Percentiles rank a stretch among this genome's conserved stretches.
Evolutionary conservation across 2,797 vertebrate genomes (phyloP).

Genomic region (Lagorchestes hirsutus): DNA sequence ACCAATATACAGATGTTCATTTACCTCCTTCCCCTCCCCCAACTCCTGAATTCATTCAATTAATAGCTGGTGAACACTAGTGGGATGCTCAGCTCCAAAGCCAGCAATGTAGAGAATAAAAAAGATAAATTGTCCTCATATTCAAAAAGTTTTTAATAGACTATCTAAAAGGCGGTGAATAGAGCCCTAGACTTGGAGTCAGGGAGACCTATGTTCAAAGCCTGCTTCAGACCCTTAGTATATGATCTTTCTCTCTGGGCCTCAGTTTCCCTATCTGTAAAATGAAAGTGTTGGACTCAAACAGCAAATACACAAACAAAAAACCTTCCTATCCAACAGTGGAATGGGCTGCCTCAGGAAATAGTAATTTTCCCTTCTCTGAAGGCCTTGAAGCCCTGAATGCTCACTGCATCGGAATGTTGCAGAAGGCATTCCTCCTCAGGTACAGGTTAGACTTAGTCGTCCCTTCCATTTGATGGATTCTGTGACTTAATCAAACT

Average conservation of each 20-base stretch:
- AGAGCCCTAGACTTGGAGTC: background rate
- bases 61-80: background rate
- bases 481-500: background rate
- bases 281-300: background rate
- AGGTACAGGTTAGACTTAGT: background rate
- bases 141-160: background rate
- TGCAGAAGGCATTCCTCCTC: background rate
- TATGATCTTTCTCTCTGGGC: background rate
- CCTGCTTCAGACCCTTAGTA: background rate
- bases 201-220: background rate
- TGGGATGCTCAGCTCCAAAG: background rate
- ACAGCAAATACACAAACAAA: background rate
- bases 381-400: background rate
- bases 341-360: background rate
- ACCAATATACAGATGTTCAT: background rate
- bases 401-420: background rate
- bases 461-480: background rate
- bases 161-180: background rate
- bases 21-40: background rate
- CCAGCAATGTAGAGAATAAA: background rate
- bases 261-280: background rate
- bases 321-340: background rate
- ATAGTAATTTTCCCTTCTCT: background rate
- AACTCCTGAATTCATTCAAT: background rate
- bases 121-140: background rate